A percentile compares a stretch with the other conserved stretches of the same genome.
These are phyloP conservation scores for Hydrozoanthus gracilis DNA, from an alignment of 92 coral and sea anemone genomes.

Conservation along the genomic window DNA sequence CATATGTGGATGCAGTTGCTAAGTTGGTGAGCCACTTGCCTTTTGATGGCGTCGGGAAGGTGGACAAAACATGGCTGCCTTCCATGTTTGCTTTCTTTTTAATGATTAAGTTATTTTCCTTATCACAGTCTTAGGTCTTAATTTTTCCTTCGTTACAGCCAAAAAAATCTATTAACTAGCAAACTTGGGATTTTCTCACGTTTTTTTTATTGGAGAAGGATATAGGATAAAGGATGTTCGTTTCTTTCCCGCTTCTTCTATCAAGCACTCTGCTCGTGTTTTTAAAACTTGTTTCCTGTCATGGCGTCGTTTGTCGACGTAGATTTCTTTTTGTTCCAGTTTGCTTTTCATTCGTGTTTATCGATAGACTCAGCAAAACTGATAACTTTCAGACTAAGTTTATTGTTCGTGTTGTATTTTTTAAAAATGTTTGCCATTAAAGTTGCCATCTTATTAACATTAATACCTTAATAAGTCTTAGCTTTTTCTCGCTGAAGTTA, in stretches of 20 bases:
- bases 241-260: not conserved
- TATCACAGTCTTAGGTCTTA: not conserved
- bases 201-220: not conserved
- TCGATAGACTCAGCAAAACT: not conserved
- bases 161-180: not conserved
- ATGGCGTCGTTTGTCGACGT: conserved; percentile 10
- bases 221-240: not conserved
- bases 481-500: not conserved
- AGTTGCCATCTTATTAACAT: not conserved
- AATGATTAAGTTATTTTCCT: too few relatives aligned
- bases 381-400: not conserved
- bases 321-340: not conserved
- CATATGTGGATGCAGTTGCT: conserved; percentile 5
- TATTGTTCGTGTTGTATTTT: too few relatives aligned
- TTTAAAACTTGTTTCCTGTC: conserved; percentile 7
- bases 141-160: not conserved
- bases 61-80: conserved; percentile 21
- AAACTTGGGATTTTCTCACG: not conserved
- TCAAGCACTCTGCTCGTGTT: not conserved
- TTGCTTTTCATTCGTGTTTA: not conserved
- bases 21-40: not conserved
- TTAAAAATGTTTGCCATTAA: not conserved
- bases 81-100: not conserved
- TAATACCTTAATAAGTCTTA: not conserved
- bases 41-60: conserved; percentile 12